Conservation (phyloP, 1,140 invertebrate species). For the Hyles euphorbiae region DNA sequence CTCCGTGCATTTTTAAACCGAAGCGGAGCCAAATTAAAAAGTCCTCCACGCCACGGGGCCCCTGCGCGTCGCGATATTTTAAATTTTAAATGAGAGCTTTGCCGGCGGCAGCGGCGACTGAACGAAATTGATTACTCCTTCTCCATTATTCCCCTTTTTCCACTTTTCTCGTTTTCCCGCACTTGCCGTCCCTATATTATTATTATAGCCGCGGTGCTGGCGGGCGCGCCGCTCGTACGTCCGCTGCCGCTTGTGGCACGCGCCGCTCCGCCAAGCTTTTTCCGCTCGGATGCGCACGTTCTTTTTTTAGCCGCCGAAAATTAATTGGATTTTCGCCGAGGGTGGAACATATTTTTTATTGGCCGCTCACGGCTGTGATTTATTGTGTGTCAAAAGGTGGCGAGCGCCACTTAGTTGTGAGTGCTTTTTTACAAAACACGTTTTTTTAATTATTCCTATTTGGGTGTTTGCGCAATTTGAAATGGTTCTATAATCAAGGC, state of each 20-base stretch:
- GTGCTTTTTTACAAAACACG: constrained; percentile 52
- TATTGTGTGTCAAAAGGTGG: constrained; percentile 73
- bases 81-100: constrained; percentile 73
- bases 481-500: background rate
- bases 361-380: constrained; percentile 68
- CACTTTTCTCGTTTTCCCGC: constrained; percentile 59
- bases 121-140: constrained; percentile 74
- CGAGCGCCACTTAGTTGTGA: constrained; percentile 65
- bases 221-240: constrained; percentile 17
- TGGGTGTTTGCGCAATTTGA: constrained; percentile 12
- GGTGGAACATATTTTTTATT: constrained; percentile 74
- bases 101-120: constrained; percentile 64
- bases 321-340: constrained; percentile 74
- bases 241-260: constrained; percentile 27
- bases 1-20: constrained; percentile 69
- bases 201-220: constrained; percentile 36
- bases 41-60: constrained; percentile 53
- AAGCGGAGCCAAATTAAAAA: constrained; percentile 70
- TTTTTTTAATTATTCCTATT: constrained; percentile 34
- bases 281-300: constrained; percentile 52
- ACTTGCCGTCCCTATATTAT: constrained; percentile 64
- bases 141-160: constrained; percentile 73
- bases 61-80: constrained; percentile 62
- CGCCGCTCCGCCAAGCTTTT: constrained; percentile 39
- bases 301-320: constrained; percentile 71